phyloP scores from a whole-genome alignment of 2,888 invertebrate species.

The Spilosoma lubricipeda region DNA sequence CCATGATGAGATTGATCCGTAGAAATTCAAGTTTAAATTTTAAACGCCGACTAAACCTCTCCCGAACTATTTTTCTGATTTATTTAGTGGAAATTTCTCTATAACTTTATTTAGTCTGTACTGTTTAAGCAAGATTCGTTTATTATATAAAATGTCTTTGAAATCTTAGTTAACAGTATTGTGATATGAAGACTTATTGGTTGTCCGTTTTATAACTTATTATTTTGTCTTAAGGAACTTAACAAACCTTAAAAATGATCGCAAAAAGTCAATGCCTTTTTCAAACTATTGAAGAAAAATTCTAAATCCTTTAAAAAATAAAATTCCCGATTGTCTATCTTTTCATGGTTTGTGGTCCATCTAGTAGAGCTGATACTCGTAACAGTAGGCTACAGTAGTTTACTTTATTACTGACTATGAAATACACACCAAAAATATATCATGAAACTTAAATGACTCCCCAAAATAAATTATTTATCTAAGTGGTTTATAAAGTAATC shows the following conservation, averaged over 20 bases:
- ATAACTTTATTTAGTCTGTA: conserved; percentile 72
- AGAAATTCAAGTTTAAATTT: conserved; percentile 82
- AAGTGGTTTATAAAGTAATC: conserved; percentile 65
- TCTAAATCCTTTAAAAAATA: not conserved
- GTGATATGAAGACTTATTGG: not conserved
- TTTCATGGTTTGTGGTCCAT: not conserved
- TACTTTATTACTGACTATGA: not conserved
- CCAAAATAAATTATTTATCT: conserved; percentile 56
- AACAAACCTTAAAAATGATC: not conserved
- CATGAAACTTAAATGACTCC: conserved; percentile 6
- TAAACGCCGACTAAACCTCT: conserved; percentile 75
- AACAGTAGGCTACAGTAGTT: not conserved
- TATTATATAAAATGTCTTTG: conserved; percentile 40
- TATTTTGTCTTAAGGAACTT: not conserved
- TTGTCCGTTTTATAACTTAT: not conserved
- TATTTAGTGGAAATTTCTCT: conserved; percentile 72
- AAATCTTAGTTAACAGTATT: conserved; percentile 44
- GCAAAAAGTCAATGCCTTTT: too few species aligned
- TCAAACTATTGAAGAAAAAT: not conserved
- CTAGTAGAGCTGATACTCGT: not conserved
- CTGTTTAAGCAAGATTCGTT: conserved; percentile 61
- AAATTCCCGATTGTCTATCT: not conserved
- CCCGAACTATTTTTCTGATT: conserved; percentile 67
- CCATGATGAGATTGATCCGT: conserved; percentile 78
- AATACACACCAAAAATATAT: not conserved